A percentile compares a stretch with the other conserved stretches of the same genome.
These are phyloP conservation scores for Agelas oroides DNA, from an alignment of 37 sponge, comb jelly and placozoan species.

Conservation along the genomic window DNA sequence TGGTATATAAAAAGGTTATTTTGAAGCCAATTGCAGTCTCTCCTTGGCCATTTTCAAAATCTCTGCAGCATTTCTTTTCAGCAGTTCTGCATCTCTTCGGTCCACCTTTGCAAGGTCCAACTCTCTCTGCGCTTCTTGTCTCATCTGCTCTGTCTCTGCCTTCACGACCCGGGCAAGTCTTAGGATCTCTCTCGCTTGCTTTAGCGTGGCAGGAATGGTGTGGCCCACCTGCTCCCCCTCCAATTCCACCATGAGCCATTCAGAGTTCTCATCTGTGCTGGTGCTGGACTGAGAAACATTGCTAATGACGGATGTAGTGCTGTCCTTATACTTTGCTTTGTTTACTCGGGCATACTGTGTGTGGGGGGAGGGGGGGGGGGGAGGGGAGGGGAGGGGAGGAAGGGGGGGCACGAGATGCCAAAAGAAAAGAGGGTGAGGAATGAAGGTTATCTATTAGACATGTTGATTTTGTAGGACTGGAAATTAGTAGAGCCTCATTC, in stretches of 20 bases:
- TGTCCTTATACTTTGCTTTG: not conserved
- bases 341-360: conserved; percentile 14
- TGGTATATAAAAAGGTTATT: not conserved
- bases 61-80: conserved; percentile 78
- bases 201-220: conserved; percentile 38
- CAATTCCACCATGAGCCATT: not conserved
- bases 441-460: too few relatives aligned
- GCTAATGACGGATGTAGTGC: not conserved
- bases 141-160: conserved; percentile 73
- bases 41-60: conserved; percentile 79
- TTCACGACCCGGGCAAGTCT: conserved; percentile 63
- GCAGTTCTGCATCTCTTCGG: conserved; percentile 68
- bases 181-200: conserved; percentile 74
- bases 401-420: not conserved
- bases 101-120: conserved; percentile 70
- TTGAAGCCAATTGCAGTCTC: conserved; percentile 33
- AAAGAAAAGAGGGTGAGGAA: too few relatives aligned
- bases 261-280: not conserved
- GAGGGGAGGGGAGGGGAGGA: not conserved
- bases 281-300: not conserved
- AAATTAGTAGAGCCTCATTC: too few relatives aligned
- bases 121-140: conserved; percentile 58
- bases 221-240: not conserved
- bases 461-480: too few relatives aligned
- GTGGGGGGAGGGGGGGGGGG: too few relatives aligned